Evolutionary conservation across 2,797 vertebrate species (phyloP).

Genomic region (Neosilurus hyrtlii): DNA sequence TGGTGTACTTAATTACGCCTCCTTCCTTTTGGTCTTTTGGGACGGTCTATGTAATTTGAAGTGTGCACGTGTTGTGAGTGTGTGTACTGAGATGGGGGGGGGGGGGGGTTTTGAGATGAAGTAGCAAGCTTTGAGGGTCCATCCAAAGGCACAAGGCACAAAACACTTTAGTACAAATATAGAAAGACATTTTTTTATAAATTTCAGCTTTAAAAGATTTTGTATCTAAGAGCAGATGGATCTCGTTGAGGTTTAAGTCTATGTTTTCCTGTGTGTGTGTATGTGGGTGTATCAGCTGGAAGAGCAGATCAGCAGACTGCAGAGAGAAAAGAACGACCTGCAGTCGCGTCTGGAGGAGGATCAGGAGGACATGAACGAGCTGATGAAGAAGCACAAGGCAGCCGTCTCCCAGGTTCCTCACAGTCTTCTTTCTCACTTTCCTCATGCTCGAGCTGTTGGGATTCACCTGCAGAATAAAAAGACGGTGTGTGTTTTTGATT

Average conservation of each 20-base stretch:
- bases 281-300: slow-evolving; percentile 77
- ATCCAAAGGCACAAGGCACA: not conserved
- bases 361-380: slow-evolving; percentile 96
- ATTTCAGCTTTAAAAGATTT: not conserved
- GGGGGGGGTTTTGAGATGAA: not conserved
- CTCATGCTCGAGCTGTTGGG: not conserved
- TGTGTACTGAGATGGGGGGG: not conserved
- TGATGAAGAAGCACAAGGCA: slow-evolving; percentile 99
- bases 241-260: not conserved
- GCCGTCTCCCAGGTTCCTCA: slow-evolving; percentile 86
- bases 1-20: slow-evolving; percentile 63
- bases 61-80: slow-evolving; percentile 8
- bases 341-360: slow-evolving; percentile 96
- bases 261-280: not conserved
- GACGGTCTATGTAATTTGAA: slow-evolving; percentile 17
- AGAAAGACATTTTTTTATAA: not conserved
- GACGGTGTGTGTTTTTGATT: not conserved
- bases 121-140: not conserved
- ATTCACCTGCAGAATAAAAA: not conserved
- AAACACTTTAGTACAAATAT: not conserved
- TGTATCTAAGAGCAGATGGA: not conserved
- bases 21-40: slow-evolving; percentile 24
- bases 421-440: not conserved
- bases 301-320: slow-evolving; percentile 92
- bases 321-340: slow-evolving; percentile 94